A percentile compares a stretch with the other conserved stretches of the same genome.
Conservation (phyloP, 2,113 vertebrate genomes). For the Thinocorus orbignyianus region DNA sequence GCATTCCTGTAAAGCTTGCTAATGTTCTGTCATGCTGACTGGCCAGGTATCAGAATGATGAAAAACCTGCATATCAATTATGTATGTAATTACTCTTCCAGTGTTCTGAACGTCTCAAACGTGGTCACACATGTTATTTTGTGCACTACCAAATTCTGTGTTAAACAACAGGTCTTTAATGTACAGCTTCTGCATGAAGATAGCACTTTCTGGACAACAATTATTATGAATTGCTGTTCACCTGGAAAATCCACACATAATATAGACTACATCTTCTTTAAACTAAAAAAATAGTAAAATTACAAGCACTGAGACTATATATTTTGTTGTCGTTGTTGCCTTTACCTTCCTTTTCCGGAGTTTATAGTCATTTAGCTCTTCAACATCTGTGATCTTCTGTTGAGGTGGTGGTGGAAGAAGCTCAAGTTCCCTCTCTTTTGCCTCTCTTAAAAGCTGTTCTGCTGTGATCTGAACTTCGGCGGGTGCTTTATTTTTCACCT, state of each 20-base stretch:
- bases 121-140: rapidly evolving
- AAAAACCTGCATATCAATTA: rapidly evolving
- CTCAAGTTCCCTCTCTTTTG: constrained; percentile 96
- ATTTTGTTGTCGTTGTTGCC: neutral
- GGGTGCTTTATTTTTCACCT: constrained; percentile 98
- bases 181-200: rapidly evolving
- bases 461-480: constrained; percentile 98
- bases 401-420: constrained; percentile 94
- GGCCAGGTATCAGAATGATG: neutral
- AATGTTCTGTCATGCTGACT: rapidly evolving
- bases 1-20: too few relatives aligned
- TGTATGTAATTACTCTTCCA: rapidly evolving
- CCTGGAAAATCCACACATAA: neutral
- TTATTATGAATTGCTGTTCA: neutral
- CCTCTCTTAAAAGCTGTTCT: constrained; percentile 93
- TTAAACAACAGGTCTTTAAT: neutral
- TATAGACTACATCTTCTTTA: rapidly evolving
- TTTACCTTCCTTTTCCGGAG: constrained; percentile 92
- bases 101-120: rapidly evolving
- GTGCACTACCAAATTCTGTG: neutral
- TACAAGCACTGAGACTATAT: rapidly evolving
- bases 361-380: constrained; percentile 97
- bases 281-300: rapidly evolving
- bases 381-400: constrained; percentile 98
- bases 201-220: neutral